A percentile compares a stretch with the other conserved stretches of the same genome.
These are phyloP conservation scores for Drosophila micromelanica DNA, from an alignment of 1,140 invertebrate species.

Conservation along the genomic window DNA sequence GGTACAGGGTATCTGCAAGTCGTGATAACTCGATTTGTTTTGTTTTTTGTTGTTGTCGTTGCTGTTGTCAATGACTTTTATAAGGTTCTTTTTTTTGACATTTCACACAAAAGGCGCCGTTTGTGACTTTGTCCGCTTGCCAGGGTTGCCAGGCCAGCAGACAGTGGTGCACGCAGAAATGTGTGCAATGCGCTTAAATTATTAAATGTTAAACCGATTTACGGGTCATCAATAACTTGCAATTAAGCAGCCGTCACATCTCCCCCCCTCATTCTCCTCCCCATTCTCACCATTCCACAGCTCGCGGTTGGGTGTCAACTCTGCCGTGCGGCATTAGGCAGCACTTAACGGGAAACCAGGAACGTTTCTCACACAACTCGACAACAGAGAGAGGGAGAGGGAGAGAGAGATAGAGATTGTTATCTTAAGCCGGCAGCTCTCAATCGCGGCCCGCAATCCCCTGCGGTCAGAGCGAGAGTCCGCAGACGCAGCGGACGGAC, in stretches of 20 bases:
- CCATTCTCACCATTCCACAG: slow-evolving; percentile 8
- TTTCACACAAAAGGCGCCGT: slow-evolving; percentile 48
- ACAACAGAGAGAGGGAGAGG: background rate
- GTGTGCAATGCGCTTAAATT: slow-evolving; percentile 13
- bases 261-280: too few relatives aligned
- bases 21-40: too few relatives aligned
- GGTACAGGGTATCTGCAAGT: background rate
- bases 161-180: slow-evolving; percentile 5
- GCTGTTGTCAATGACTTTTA: slow-evolving; percentile 67
- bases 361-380: slow-evolving; percentile 30
- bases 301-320: slow-evolving; percentile 37
- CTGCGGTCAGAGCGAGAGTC: slow-evolving; percentile 34
- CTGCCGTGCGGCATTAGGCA: slow-evolving; percentile 60
- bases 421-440: slow-evolving; percentile 47
- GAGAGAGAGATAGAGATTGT: slow-evolving; percentile 39
- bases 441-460: slow-evolving; percentile 43
- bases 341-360: slow-evolving; percentile 52
- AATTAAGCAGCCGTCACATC: slow-evolving; percentile 46
- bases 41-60: slow-evolving; percentile 3
- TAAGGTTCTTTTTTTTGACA: slow-evolving; percentile 62
- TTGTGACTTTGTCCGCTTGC: slow-evolving; percentile 20
- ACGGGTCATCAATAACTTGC: slow-evolving; percentile 65
- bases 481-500: background rate
- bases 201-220: slow-evolving; percentile 45
- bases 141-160: slow-evolving; percentile 1